These are phyloP conservation scores for Apis florea DNA, from an alignment of 1,140 invertebrate genomes.

Conservation along the genomic window DNA sequence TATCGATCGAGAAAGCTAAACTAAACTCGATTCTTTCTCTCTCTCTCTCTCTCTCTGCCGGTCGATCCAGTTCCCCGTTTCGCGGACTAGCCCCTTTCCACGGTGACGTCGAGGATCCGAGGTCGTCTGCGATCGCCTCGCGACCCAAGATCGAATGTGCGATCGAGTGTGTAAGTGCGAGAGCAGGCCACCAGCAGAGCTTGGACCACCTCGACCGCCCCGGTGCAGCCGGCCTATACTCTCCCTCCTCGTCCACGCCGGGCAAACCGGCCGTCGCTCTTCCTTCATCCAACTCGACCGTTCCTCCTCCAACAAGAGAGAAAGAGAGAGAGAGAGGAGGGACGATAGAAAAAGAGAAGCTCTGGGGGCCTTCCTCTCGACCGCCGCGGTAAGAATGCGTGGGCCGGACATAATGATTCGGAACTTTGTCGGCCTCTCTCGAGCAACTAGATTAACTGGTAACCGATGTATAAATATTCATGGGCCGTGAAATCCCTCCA, in stretches of 20 bases:
- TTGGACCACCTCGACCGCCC: conserved; percentile 77
- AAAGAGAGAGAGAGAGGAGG: too few species aligned
- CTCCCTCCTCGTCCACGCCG: too few species aligned
- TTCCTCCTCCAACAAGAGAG: too few species aligned
- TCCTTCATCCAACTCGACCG: too few species aligned
- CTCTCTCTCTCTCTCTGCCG: too few species aligned
- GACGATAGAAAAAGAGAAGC: conserved; percentile 67
- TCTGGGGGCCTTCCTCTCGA: conserved; percentile 42
- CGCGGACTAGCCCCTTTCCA: conserved; percentile 46
- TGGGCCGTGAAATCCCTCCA: neutral
- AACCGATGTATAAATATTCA: conserved; percentile 53
- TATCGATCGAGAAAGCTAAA: too few species aligned
- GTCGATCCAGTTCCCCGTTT: conserved; percentile 41
- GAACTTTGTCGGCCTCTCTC: conserved; percentile 69
- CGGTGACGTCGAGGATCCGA: conserved; percentile 66
- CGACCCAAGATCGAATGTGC: conserved; percentile 79
- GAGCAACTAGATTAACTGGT: conserved; percentile 57
- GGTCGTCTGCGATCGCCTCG: conserved; percentile 67
- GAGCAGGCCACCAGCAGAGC: conserved; percentile 80
- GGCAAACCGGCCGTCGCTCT: too few species aligned
- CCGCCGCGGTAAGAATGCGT: conserved; percentile 74
- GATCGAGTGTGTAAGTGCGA: conserved; percentile 80
- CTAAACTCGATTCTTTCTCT: too few species aligned
- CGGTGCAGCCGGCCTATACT: conserved; percentile 53
- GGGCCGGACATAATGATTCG: conserved; percentile 76